Percentiles rank a stretch among this genome's conserved stretches.
Conservation (phyloP, 2,113 vertebrate species). For the Clarias macrocephalus region DNA sequence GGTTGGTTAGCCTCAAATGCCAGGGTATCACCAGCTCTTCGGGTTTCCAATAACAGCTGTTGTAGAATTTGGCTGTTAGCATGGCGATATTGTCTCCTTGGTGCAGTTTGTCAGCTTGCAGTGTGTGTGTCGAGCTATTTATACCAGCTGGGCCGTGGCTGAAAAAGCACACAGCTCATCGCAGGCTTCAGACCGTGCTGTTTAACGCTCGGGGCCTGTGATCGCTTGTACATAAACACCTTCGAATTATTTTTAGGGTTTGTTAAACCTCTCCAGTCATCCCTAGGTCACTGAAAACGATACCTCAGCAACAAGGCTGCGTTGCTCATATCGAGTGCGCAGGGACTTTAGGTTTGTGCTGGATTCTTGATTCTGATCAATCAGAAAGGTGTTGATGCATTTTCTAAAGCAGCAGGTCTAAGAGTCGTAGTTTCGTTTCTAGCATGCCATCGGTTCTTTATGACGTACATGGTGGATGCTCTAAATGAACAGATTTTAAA, state of each 20-base stretch:
- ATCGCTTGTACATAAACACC: conserved; percentile 15
- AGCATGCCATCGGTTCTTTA: neutral
- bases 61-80: conserved; percentile 58
- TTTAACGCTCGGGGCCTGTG: neutral
- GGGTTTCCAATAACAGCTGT: conserved; percentile 67
- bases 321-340: neutral
- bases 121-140: conserved; percentile 68
- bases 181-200: neutral
- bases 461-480: neutral
- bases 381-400: neutral
- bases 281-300: conserved; percentile 6
- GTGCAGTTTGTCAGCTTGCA: conserved; percentile 69
- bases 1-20: conserved; percentile 59
- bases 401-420: neutral
- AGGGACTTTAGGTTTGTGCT: neutral
- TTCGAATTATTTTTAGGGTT: conserved; percentile 26
- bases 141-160: conserved; percentile 52
- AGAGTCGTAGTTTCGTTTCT: neutral
- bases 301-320: neutral
- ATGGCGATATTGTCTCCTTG: conserved; percentile 57
- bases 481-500: neutral
- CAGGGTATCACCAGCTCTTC: conserved; percentile 54
- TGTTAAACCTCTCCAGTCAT: neutral
- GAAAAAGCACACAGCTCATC: conserved; percentile 43
- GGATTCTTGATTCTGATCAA: neutral